Percentiles rank a stretch among this genome's conserved stretches.
Evolutionary conservation across 2,113 vertebrate species (phyloP).

Genomic region (Pelobates fuscus): DNA sequence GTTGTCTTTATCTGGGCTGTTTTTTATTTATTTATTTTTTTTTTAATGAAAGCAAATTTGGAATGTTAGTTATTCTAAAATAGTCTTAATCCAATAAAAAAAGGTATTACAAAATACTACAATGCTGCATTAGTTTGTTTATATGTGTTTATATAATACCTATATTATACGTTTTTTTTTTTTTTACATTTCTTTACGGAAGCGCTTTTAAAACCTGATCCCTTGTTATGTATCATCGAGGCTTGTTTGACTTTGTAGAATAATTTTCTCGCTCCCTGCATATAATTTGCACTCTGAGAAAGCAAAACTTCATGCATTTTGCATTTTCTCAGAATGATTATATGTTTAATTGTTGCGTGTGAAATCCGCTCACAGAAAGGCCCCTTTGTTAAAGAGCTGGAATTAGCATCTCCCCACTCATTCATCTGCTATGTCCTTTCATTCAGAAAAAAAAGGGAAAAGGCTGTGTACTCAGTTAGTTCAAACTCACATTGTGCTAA

Average conservation of each 20-base stretch:
- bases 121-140: no score
- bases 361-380: slow-evolving; percentile 47
- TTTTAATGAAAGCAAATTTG: no score
- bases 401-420: slow-evolving; percentile 51
- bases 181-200: neutral
- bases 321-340: slow-evolving; percentile 51
- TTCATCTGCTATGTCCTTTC: slow-evolving; percentile 50
- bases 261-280: slow-evolving; percentile 41
- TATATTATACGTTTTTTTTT: neutral
- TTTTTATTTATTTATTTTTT: no score
- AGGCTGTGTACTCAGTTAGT: slow-evolving; percentile 47
- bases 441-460: slow-evolving; percentile 47
- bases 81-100: no score
- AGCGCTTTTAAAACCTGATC: slow-evolving; percentile 30
- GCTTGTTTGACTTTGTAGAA: slow-evolving; percentile 48
- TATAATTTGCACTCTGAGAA: slow-evolving; percentile 47
- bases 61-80: no score
- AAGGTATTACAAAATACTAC: no score
- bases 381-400: slow-evolving; percentile 48
- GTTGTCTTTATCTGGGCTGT: no score
- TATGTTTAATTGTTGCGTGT: slow-evolving; percentile 52
- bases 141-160: no score
- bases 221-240: slow-evolving; percentile 33
- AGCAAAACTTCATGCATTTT: slow-evolving; percentile 52
- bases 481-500: slow-evolving; percentile 32